Evolutionary conservation across 2,113 vertebrate genomes (phyloP), one percentile per base, ranked within the genome.

Genomic region (Dipodomys merriami): DNA sequence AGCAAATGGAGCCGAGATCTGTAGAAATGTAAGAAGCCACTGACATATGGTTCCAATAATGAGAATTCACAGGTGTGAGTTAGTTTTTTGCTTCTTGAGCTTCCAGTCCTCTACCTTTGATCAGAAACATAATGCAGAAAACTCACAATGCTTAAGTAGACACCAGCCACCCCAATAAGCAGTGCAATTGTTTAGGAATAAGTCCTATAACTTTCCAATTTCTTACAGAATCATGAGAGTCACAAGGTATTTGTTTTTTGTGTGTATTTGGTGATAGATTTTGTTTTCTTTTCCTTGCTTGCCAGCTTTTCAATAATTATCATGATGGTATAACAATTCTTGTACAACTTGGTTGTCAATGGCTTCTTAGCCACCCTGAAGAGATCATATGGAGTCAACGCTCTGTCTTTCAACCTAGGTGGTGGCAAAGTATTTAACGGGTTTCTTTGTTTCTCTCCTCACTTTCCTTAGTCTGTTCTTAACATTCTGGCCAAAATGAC

Each of bases 61-160:
- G 44, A 84, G 68, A 93, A 86, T 44, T 81, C 73, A 62, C 29
- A 27, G 1, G 0, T 3, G 29, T 29, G 69, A 1, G 1, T 64
- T 10, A 39, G n/a, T 46, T 44, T 62, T 80, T 86, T 80, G 22
- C 2, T 74, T 89, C 20, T 30, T 84, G 39, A 83, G 2, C 62
- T 80, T 91, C 64, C 16, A 94, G 49, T 78, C 15, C 46, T 82
- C 23, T 71, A 12, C 33, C 2, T 7, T 92, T 84, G 53, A 85
- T 68, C 78, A 29, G 27, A 49, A 85, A 93, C 53, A 90, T 81
- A 71, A 69, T 68, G 25, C n/a, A 90, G 49, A 91, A 91, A 93
- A 89, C 11, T 68, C 18, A 12, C 77, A 90, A 22, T 33, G 39
- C 77, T 67, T 86, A 68, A 33, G 68, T 35, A 53, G 16, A 46